These are phyloP conservation scores for Sebastes diploproa DNA, from an alignment of 2,797 vertebrate species.

Conservation along the genomic window DNA sequence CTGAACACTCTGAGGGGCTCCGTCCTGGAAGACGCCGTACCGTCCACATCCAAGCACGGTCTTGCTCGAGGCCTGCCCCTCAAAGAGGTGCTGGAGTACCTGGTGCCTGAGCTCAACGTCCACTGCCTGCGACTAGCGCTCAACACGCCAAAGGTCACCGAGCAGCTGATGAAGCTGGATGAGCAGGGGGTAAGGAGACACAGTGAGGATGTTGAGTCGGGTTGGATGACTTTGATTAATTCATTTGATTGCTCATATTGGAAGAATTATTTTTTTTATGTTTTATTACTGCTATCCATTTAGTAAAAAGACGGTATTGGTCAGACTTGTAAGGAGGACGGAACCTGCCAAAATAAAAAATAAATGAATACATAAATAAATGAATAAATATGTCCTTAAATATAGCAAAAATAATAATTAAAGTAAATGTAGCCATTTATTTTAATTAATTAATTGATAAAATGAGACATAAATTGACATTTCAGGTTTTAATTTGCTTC, in stretches of 20 bases:
- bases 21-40: constrained; percentile 94
- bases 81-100: constrained; percentile 96
- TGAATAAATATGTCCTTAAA: too few relatives aligned
- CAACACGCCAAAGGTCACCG: constrained; percentile 98
- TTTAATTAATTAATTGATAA: too few relatives aligned
- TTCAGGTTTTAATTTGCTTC: too few relatives aligned
- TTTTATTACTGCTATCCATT: neutral
- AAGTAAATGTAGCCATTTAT: too few relatives aligned
- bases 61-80: constrained; percentile 93
- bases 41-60: constrained; percentile 96
- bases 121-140: constrained; percentile 96
- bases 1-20: constrained; percentile 94
- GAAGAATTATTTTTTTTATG: neutral
- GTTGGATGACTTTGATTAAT: neutral
- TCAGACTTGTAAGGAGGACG: neutral
- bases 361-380: too few relatives aligned
- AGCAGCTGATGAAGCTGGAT: constrained; percentile 98
- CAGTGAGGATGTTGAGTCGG: neutral
- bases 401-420: too few relatives aligned
- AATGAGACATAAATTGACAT: too few relatives aligned
- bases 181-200: constrained; percentile 91
- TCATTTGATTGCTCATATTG: neutral
- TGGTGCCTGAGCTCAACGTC: constrained; percentile 93
- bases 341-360: too few relatives aligned
- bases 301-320: neutral